Conservation (phyloP, 1,140 invertebrate genomes). For the Campodea augens region DNA sequence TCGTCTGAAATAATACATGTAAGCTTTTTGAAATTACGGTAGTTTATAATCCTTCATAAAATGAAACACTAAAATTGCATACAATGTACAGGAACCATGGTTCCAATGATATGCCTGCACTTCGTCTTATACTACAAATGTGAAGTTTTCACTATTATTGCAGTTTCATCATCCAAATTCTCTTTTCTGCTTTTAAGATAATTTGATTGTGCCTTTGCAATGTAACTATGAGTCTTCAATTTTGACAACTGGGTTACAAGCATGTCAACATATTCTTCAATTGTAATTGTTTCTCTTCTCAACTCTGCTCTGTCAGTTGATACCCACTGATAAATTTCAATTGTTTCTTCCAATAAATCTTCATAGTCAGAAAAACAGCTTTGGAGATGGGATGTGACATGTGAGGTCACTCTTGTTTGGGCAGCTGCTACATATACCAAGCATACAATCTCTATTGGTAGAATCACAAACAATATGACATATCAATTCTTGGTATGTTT, state of each 20-base stretch:
- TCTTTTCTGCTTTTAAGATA: neutral
- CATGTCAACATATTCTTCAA: neutral
- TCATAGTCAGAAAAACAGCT: too few relatives aligned
- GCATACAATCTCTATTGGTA: too few relatives aligned
- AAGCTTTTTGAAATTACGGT: neutral
- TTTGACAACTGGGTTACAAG: neutral
- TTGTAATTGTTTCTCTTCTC: neutral
- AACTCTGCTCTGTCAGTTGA: neutral
- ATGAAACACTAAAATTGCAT: neutral
- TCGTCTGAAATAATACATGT: neutral
- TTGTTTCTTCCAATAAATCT: too few relatives aligned
- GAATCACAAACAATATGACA: too few relatives aligned
- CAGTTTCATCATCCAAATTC: neutral
- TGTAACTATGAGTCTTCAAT: neutral
- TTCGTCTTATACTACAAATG: neutral
- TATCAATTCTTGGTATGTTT: too few relatives aligned
- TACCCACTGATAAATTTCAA: too few relatives aligned
- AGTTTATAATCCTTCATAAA: neutral
- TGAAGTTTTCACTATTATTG: neutral
- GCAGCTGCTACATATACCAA: too few relatives aligned
- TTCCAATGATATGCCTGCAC: neutral
- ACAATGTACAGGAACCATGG: neutral
- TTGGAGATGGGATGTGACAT: too few relatives aligned
- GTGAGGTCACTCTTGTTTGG: too few relatives aligned
- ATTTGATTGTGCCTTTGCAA: too few relatives aligned